Evolutionary conservation across 2,113 vertebrate species (phyloP), one percentile per base, ranked within the genome.

Genomic region (Mus spicilegus): DNA sequence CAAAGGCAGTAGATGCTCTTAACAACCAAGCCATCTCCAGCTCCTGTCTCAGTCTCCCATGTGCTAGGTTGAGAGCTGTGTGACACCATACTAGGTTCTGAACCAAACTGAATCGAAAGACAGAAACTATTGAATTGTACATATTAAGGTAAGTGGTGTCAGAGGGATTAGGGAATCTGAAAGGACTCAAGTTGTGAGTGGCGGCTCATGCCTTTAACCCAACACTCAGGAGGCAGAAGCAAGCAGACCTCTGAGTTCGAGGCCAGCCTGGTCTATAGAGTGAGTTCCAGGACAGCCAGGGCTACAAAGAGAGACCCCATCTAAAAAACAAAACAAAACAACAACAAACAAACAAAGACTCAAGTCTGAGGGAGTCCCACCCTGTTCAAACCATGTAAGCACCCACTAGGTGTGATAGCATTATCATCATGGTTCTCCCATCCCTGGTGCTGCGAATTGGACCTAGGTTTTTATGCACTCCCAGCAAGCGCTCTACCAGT

Each of bases 371-470:
- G 78, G 14, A 30, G 6, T 9, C 12, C 8, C 20, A 39, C 11
- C 22, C 7, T n/a, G 33, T 13, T 51, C 7, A 51, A 4, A 2
- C 39, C 36, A 17, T 2, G 5, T 10, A 54, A 7, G 54, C 6
- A 5, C 36, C 7, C 36, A 1, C 33, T 30, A 0, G 0, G 28
- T 6, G 9, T 22, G 85, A 11, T 39, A 26, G 22, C 1, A 0
- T 24, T 5, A 17, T 72, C 16, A 46, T 0, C 39, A 14, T 26
- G n/a, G 54, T 9, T 42, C 17, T 9, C 13, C n/a, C 13, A 33
- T 28, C 24, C 56, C 7, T 12, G 26, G 58, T 63, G 4, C 56
- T 63, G 13, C 7, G 61, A 39, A 28, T 22, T 9, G 16, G 16
- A 30, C 39, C 39, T 30, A 46, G n/a, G 39, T 85, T 30, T 28